phyloP scores from a whole-genome alignment of 2,113 vertebrate genomes.

The Nerophis lumbriciformis region DNA sequence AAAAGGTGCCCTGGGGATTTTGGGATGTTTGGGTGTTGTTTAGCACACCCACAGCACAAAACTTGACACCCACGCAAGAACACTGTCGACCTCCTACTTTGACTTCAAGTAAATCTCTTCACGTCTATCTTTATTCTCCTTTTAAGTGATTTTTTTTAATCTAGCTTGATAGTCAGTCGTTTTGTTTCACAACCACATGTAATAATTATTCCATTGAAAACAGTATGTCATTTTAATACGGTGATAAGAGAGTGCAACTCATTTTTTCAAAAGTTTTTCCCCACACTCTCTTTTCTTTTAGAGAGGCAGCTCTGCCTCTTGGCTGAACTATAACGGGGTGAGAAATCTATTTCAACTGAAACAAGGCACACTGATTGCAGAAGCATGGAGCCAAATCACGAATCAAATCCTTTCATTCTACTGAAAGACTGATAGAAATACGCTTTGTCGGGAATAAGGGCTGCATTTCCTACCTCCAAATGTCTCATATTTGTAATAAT shows the following conservation, averaged over 20 bases:
- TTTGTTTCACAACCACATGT: conserved; percentile 42
- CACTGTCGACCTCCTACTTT: conserved; percentile 41
- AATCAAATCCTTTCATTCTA: conserved; percentile 62
- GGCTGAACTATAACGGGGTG: conserved; percentile 52
- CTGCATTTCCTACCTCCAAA: conserved; percentile 16
- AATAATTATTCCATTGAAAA: conserved; percentile 55
- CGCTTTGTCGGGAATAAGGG: conserved; percentile 4
- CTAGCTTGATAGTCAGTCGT: conserved; percentile 26
- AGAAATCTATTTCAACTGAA: conserved; percentile 58
- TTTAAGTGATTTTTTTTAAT: conserved; percentile 35
- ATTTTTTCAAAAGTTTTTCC: conserved; percentile 34
- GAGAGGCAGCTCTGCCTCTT: conserved; percentile 53
- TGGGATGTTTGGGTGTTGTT: conserved; percentile 62
- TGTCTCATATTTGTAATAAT: conserved; percentile 34
- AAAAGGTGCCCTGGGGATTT: conserved; percentile 60
- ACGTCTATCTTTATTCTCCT: conserved; percentile 37
- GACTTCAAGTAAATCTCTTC: conserved; percentile 52
- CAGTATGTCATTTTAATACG: conserved; percentile 38
- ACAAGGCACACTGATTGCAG: conserved; percentile 66
- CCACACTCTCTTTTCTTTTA: conserved; percentile 39
- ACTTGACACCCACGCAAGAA: conserved; percentile 55
- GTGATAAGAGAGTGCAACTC: conserved; percentile 38
- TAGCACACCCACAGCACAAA: conserved; percentile 54
- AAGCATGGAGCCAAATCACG: conserved; percentile 57
- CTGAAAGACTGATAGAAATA: conserved; percentile 40